A percentile compares a stretch with the other conserved stretches of the same genome.
phyloP scores from a whole-genome alignment of 2,113 vertebrate species.

The Trematomus loennbergii region DNA sequence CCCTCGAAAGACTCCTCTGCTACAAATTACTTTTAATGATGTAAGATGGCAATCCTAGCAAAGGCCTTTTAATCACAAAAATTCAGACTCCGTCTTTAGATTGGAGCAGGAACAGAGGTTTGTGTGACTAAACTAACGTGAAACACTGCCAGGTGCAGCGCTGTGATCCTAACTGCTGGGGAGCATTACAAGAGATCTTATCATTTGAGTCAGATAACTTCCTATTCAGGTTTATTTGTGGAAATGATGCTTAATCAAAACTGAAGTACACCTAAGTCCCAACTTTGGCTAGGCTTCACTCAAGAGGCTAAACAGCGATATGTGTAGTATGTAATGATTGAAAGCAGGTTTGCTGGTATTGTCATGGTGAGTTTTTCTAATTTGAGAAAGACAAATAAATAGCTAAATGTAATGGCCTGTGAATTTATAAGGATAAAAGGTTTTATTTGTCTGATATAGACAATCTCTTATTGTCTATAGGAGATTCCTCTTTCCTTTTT shows the following conservation, averaged over 20 bases:
- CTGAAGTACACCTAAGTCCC: slow-evolving; percentile 1
- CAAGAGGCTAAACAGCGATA: neutral
- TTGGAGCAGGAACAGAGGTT: slow-evolving; percentile 63
- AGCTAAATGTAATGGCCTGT: neutral
- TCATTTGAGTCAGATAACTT: slow-evolving; percentile 17
- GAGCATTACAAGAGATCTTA: slow-evolving; percentile 37
- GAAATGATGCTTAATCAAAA: slow-evolving; percentile 45
- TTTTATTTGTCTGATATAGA: no score
- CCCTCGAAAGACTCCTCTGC: slow-evolving; percentile 39
- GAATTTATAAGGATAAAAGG: neutral
- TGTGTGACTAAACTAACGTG: slow-evolving; percentile 35
- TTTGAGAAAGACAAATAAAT: neutral
- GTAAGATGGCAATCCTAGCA: slow-evolving; percentile 53
- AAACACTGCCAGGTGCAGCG: slow-evolving; percentile 44
- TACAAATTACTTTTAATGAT: slow-evolving; percentile 51
- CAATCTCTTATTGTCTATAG: no score
- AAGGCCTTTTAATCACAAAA: slow-evolving; percentile 64
- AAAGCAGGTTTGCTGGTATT: neutral
- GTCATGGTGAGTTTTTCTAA: neutral
- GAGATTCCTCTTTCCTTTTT: neutral
- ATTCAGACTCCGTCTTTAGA: slow-evolving; percentile 61
- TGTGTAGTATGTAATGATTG: slow-evolving; percentile 3
- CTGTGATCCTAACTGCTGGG: slow-evolving; percentile 1
- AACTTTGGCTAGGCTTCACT: slow-evolving; percentile 7
- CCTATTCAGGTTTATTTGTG: slow-evolving; percentile 53